Base-by-base conservation (phyloP, 2,113 vertebrate genomes). In the Desmodus rotundus region DNA sequence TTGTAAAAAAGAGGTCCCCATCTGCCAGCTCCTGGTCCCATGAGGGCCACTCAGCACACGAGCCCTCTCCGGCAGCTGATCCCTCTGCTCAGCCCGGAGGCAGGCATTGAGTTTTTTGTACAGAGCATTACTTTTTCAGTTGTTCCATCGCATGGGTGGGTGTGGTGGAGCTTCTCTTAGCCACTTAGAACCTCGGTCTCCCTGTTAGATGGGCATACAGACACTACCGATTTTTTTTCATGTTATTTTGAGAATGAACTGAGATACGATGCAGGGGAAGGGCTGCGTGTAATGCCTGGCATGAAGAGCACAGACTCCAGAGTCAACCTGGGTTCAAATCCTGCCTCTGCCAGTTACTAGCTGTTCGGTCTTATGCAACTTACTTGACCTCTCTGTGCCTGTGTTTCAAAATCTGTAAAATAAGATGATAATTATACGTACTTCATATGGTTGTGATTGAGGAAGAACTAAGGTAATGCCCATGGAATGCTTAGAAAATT, bases 121-220 rank as follows among this genome's bases (percentile, higher is more conserved):
- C 61, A 89, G 24, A 47, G 33, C 12, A 0, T 54, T 17, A 65
- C 76, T 36, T 65, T 81, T 68, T 77, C 0, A 0, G 58, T 65
- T 19, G 2, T 33, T 67, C 31, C 19, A 33, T 58, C 50, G 43
- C 54, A 36, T 15, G 22, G 38, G 38, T 41, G 77, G 26, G n/a
- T 58, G 20, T 47, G 56, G 4, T 4, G 3, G 72, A 73, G 78
- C 74, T 28, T 82, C 70, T 31, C 31, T 45, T 67, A 41, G 43
- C 63, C 43, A 67, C 41, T 56, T 8, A 58, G 22, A 81, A 24
- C 61, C 87, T 94, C 73, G 8, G 38, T 88, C 61, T 81, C 31
- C 86, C 36, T 81, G 52, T 82, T 81, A 73, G 68, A 50, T 52
- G 85, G 41, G 31, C 41, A 70, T 85, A 43, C 81, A 86, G 65